Base-by-base conservation (phyloP, 2,888 invertebrate genomes). In the Seira ritae region DNA sequence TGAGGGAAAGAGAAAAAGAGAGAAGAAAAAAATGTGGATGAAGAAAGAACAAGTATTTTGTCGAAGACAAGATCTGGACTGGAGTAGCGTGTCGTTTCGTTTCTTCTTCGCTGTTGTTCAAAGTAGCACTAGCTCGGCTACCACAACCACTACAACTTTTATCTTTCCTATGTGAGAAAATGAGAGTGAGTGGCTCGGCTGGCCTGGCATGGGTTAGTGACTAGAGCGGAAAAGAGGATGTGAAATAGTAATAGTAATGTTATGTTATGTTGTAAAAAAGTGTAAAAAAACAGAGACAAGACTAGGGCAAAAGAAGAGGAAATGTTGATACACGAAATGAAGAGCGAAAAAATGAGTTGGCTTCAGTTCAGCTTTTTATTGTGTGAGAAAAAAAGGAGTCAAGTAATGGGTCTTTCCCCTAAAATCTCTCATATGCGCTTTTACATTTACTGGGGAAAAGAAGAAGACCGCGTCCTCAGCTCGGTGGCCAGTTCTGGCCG, bases 271-370 rank as follows among this genome's bases (percentile, higher is more conserved):
- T 31, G 68, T 17, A 24, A 55, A n/a, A n/a, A n/a, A n/a, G n/a
- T n/a, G n/a, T n/a, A n/a, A n/a, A n/a, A n/a, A n/a, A n/a, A n/a
- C n/a, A n/a, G n/a, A n/a, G n/a, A n/a, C n/a, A n/a, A n/a, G n/a
- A n/a, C n/a, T n/a, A n/a, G n/a, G n/a, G n/a, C n/a, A n/a, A n/a
- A n/a, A n/a, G n/a, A 37, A 71, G 46, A 70, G 71, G 79, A 79
- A 79, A 66, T 72, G 79, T 50, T 79, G 79, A 72, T 79, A 79
- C 65, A 72, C 55, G 79, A 50, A 72, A 79, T n/a, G n/a, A 66
- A 72, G 42, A 12, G 12, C 42, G 42, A 42, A 72, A 50, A 50
- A 70, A n/a, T 71, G 78, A 70, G 78, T 55, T 71, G 71, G 70
- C 78, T 78, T 78, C 62, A 62, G 68, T 20, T 68, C 42, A 65